phyloP scores from a whole-genome alignment of 2,113 vertebrate species.

The Sprattus sprattus region DNA sequence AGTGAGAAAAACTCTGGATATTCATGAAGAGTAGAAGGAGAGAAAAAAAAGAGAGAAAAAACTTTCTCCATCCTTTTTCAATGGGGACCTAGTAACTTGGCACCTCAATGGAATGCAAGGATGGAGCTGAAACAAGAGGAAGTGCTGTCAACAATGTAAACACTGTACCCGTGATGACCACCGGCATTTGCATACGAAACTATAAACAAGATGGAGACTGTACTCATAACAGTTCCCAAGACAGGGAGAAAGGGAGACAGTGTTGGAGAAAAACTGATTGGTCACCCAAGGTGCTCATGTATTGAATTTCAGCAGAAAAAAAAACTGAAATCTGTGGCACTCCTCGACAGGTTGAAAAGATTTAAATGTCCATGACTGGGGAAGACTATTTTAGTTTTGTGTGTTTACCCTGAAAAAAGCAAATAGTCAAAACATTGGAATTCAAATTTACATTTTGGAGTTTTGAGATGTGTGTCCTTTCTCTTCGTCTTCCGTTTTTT shows the following conservation, averaged over 20 bases:
- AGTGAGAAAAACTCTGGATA: constrained; percentile 43
- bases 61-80: constrained; percentile 35
- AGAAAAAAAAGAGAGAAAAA: constrained; percentile 25
- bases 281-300: not conserved
- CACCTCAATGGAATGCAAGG: constrained; percentile 47
- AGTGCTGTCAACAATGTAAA: constrained; percentile 36
- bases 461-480: not conserved
- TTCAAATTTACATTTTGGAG: not conserved
- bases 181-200: constrained; percentile 40
- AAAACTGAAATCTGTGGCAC: not conserved
- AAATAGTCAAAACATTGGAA: not conserved
- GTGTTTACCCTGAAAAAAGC: not conserved
- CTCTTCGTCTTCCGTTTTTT: not conserved
- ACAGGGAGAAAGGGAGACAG: not conserved
- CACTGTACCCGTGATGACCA: constrained; percentile 32
- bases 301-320: not conserved
- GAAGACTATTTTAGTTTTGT: not conserved
- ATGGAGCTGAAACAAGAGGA: constrained; percentile 25
- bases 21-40: constrained; percentile 52
- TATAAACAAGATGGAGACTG: not conserved
- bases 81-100: constrained; percentile 37
- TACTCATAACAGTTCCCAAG: not conserved
- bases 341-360: not conserved
- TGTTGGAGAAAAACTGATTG: not conserved
- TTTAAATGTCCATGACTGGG: not conserved